These are phyloP conservation scores for Imbricaverruca yamaguchii DNA, from an alignment of 2,888 invertebrate species.

Conservation along the genomic window DNA sequence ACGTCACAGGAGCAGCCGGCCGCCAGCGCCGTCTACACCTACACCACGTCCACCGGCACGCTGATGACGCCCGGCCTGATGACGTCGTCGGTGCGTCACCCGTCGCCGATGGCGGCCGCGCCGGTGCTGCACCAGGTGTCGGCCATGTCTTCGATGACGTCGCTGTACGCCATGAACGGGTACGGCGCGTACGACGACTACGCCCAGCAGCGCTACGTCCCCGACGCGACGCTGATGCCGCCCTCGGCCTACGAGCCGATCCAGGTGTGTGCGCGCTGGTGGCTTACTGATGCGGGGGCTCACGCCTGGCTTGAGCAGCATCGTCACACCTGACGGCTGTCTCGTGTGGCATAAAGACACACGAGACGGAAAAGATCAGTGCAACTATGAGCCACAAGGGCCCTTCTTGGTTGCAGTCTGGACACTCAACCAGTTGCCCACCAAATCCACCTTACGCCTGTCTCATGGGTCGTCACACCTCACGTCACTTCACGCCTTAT, in stretches of 20 bases:
- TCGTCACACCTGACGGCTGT: too few species aligned
- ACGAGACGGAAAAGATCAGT: too few species aligned
- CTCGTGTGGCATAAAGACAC: too few species aligned
- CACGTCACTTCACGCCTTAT: too few species aligned
- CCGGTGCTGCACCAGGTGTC: slow-evolving; percentile 4
- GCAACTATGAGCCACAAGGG: too few species aligned
- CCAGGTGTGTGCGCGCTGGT: not conserved
- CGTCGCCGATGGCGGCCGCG: not conserved
- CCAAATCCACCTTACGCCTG: too few species aligned
- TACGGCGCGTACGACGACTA: not conserved
- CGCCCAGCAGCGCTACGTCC: not conserved
- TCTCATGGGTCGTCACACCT: too few species aligned
- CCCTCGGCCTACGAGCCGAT: not conserved
- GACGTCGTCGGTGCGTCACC: not conserved
- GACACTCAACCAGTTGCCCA: too few species aligned
- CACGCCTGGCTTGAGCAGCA: too few species aligned
- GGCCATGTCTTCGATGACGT: slow-evolving; percentile 14
- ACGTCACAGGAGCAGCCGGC: not conserved
- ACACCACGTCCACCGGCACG: not conserved
- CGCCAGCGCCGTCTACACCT: not conserved
- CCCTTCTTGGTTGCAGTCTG: too few species aligned
- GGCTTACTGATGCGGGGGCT: too few species aligned
- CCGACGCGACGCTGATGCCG: not conserved
- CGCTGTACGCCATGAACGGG: not conserved
- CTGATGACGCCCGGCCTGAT: slow-evolving; percentile 5